phyloP scores from a whole-genome alignment of 2,888 invertebrate genomes.

The Brachyptera risi region DNA sequence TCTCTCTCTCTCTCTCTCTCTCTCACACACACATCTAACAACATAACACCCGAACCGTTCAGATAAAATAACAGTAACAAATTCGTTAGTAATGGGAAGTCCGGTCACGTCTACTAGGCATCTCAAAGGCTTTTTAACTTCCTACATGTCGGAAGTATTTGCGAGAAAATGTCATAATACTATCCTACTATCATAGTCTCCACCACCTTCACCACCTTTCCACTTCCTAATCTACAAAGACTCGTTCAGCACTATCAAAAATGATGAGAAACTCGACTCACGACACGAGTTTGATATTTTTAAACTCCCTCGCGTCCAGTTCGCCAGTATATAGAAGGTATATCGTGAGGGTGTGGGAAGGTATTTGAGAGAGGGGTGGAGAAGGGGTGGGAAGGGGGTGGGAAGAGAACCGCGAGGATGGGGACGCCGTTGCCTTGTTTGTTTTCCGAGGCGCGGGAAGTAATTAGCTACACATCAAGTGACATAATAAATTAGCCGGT shows the following conservation, averaged over 20 bases:
- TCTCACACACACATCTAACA: neutral
- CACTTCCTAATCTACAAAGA: neutral
- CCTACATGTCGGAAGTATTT: too few relatives aligned
- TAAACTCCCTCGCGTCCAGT: neutral
- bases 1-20: too few relatives aligned
- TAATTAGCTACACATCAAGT: conserved; percentile 35
- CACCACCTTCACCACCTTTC: neutral
- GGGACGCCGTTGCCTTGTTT: conserved; percentile 7
- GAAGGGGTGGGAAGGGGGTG: neutral
- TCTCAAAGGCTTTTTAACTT: conserved; percentile 24
- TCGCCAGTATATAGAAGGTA: neutral
- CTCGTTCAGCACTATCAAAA: conserved; percentile 14
- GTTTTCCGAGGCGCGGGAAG: conserved; percentile 19
- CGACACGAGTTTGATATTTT: conserved; percentile 11
- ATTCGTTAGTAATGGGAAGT: conserved; percentile 21
- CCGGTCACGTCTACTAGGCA: conserved; percentile 6
- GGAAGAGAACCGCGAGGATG: neutral
- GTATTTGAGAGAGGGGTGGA: neutral
- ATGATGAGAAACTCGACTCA: conserved; percentile 22
- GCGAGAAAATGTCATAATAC: neutral
- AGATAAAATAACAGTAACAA: conserved; percentile 3
- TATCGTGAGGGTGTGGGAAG: neutral
- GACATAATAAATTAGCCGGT: conserved; percentile 34
- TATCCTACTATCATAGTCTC: neutral
- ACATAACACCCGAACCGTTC: neutral